Percentiles rank a stretch among this genome's conserved stretches.
phyloP scores from a whole-genome alignment of 2,888 invertebrate species.

The Congeria kusceri region DNA sequence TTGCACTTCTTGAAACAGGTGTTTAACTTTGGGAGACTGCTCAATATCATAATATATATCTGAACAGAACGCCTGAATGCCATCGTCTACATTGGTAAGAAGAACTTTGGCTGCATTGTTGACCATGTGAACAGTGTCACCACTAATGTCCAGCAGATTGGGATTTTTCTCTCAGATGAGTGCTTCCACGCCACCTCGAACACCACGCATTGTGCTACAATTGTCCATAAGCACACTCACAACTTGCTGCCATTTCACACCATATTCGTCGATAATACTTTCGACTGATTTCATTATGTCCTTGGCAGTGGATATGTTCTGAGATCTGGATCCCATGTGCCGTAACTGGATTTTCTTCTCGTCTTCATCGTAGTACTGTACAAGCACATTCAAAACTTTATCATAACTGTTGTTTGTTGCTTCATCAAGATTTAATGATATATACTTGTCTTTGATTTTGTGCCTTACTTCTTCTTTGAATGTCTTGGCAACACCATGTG shows the following conservation, averaged over 20 bases:
- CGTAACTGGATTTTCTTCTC: background rate
- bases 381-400: constrained; percentile 7
- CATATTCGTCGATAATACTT: constrained; percentile 2
- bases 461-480: constrained; percentile 5
- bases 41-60: constrained; percentile 26
- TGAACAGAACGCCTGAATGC: background rate
- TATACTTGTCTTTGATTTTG: background rate
- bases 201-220: constrained; percentile 29
- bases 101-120: constrained; percentile 18
- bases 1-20: constrained; percentile 11
- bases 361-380: constrained; percentile 6
- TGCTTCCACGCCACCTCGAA: constrained; percentile 21
- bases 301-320: background rate
- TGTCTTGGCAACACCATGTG: background rate
- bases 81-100: constrained; percentile 1
- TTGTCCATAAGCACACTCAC: constrained; percentile 24
- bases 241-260: constrained; percentile 5
- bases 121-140: constrained; percentile 20
- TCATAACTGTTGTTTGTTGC: constrained; percentile 10
- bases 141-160: background rate
- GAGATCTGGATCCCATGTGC: constrained; percentile 7
- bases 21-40: constrained; percentile 17
- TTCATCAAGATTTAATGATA: constrained; percentile 2
- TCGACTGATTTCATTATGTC: constrained; percentile 8
- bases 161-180: constrained; percentile 7